Evolutionary conservation across 2,888 invertebrate genomes (phyloP).

Genomic region (Dichetophora obliterata): DNA sequence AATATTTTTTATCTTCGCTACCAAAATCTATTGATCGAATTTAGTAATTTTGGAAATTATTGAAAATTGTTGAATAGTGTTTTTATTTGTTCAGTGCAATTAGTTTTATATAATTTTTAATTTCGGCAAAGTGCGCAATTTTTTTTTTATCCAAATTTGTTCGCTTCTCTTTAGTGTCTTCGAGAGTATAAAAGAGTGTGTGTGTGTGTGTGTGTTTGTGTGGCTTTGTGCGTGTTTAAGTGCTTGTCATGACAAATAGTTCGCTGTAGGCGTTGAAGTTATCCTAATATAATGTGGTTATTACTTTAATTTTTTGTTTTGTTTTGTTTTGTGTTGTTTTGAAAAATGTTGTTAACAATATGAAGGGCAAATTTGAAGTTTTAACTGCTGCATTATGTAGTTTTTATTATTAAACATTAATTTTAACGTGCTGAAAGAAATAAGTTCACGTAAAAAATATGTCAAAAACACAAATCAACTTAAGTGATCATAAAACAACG

Average conservation of each 20-base stretch:
- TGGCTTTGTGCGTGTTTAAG: not conserved
- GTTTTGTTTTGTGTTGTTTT: too few relatives aligned
- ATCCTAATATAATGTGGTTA: not conserved
- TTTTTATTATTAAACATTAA: too few relatives aligned
- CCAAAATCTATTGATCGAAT: too few relatives aligned
- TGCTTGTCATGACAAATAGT: not conserved
- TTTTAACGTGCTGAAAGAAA: too few relatives aligned
- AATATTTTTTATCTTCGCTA: too few relatives aligned
- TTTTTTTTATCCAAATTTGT: not conserved
- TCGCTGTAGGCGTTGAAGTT: not conserved
- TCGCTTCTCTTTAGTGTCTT: not conserved
- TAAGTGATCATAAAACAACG: too few relatives aligned
- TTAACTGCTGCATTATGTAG: too few relatives aligned
- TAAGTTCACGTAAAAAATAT: too few relatives aligned
- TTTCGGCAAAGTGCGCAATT: not conserved
- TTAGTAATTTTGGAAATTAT: too few relatives aligned
- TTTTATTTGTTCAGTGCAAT: not conserved
- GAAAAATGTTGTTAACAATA: too few relatives aligned
- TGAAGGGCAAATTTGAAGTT: too few relatives aligned
- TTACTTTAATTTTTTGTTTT: not conserved
- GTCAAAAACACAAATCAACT: too few relatives aligned
- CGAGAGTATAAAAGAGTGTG: not conserved
- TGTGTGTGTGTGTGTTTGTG: not conserved
- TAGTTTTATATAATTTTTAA: not conserved
- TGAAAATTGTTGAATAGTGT: not conserved